phyloP scores from a whole-genome alignment of 2,113 vertebrate genomes.

The Halcyon senegalensis region DNA sequence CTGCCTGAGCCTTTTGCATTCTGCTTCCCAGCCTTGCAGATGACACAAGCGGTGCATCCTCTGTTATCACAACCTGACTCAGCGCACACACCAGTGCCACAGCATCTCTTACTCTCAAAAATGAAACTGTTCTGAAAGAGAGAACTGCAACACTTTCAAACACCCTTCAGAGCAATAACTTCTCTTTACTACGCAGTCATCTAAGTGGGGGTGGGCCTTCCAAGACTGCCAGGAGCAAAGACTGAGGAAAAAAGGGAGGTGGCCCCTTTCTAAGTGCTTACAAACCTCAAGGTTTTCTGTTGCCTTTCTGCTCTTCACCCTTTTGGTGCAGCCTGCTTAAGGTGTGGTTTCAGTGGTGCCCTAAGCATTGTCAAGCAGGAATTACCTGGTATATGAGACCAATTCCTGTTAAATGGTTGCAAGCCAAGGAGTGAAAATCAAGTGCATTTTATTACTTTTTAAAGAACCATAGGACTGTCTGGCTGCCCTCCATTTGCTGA shows the following conservation, averaged over 20 bases:
- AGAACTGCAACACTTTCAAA: neutral
- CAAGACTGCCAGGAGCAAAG: neutral
- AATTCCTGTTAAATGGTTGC: neutral
- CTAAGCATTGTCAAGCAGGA: neutral
- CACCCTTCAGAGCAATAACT: neutral
- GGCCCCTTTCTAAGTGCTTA: neutral
- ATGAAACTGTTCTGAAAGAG: slow-evolving; percentile 82
- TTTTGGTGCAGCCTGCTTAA: neutral
- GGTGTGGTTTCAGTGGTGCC: neutral
- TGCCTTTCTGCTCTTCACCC: neutral
- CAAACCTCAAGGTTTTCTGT: neutral
- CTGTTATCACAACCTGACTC: slow-evolving; percentile 66
- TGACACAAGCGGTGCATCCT: slow-evolving; percentile 75
- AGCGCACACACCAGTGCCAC: slow-evolving; percentile 75
- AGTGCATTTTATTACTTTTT: neutral
- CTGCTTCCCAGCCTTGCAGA: neutral
- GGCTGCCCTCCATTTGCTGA: neutral
- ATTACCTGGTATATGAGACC: neutral
- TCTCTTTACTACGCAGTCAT: neutral
- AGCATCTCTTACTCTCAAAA: slow-evolving; percentile 76
- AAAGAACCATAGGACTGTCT: neutral
- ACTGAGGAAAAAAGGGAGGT: neutral
- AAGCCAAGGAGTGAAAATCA: neutral
- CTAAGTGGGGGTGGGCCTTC: neutral
- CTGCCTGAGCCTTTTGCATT: neutral